Base-by-base conservation (phyloP, 2,113 vertebrate species). In the Mustelus asterias region DNA sequence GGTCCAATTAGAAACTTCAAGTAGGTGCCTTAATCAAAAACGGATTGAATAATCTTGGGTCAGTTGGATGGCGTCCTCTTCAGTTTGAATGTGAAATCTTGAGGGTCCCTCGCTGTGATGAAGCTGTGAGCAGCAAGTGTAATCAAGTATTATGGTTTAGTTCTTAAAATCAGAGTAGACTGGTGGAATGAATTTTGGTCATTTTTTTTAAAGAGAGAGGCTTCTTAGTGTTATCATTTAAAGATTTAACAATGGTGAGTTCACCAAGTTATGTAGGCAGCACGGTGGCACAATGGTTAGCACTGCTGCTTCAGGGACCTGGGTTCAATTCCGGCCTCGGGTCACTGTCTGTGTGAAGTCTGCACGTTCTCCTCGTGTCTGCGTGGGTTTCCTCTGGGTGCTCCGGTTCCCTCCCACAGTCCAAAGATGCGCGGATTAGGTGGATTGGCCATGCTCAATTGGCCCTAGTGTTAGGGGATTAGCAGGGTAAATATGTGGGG, bases 1-100 rank as follows among this genome's bases (percentile, higher is more conserved):
- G 33, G 60, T 14, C 60, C n/a, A 37, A 93, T 93, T 93, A 93
- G 89, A 93, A 93, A 41, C n/a, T 20, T 20, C n/a, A 93, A 93
- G 89, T 65, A 20, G 63, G 22, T 65, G 60, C 60, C 37, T 60
- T 63, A 65, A 65, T 22, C n/a, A 8, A 65, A 93, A 93, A 58
- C 37, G 58, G 8, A 18, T 93, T 93, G 33, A 93, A 67, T 93
- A 37, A 93, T 37, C 89, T 93, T 65, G 58, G 58, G 60, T 8
- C 60, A 37, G 60, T 18, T 92, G 89, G 60, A 92, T 63, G 33
- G 18, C 16, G 37, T 92, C 33, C 89, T 63, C 58, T 63, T 90
- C 89, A 93, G n/a, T 93, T 67, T 65, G 60, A 37, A 18, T 16
- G 20, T 22, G 16, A 29, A 65, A 18, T 65, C 89, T 65, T 20